phyloP scores from a whole-genome alignment of 2,888 invertebrate species.

The Syritta pipiens region DNA sequence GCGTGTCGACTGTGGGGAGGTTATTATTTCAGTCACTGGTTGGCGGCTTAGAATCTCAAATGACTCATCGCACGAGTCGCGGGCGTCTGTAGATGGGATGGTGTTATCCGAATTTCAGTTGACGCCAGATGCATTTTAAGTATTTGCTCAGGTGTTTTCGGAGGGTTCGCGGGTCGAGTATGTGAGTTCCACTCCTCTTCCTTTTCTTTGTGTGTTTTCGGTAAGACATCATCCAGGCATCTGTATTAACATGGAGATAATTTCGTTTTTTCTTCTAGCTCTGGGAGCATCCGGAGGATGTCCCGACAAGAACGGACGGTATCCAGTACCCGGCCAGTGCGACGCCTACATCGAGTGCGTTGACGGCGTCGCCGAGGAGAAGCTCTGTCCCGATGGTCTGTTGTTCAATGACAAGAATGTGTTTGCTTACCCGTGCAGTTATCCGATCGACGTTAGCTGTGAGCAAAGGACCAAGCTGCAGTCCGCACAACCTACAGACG shows the following conservation, averaged over 20 bases:
- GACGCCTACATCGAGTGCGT: constrained; percentile 87
- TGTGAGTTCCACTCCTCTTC: background rate
- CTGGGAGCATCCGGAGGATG: constrained; percentile 79
- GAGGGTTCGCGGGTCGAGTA: too few species aligned
- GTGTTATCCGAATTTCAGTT: background rate
- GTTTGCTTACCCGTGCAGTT: constrained; percentile 88
- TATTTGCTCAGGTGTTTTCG: background rate
- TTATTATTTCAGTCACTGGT: constrained; percentile 13
- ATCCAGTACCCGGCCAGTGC: constrained; percentile 85
- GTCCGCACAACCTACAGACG: constrained; percentile 83
- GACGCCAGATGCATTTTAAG: background rate
- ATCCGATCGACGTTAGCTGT: constrained; percentile 91
- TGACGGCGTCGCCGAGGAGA: constrained; percentile 87
- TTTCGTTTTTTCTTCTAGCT: constrained; percentile 49
- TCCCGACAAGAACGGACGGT: constrained; percentile 85
- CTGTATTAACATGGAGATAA: constrained; percentile 62
- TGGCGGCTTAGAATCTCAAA: background rate
- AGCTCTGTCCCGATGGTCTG: constrained; percentile 90
- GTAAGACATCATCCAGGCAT: constrained; percentile 52
- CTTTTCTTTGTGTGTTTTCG: constrained; percentile 48
- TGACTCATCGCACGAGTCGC: background rate
- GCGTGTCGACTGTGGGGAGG: background rate
- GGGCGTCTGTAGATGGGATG: background rate
- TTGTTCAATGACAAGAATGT: constrained; percentile 87
- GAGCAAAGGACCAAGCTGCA: constrained; percentile 84